Evolutionary conservation across 2,888 invertebrate species (phyloP).

Genomic region (Pimpla rufipes): DNA sequence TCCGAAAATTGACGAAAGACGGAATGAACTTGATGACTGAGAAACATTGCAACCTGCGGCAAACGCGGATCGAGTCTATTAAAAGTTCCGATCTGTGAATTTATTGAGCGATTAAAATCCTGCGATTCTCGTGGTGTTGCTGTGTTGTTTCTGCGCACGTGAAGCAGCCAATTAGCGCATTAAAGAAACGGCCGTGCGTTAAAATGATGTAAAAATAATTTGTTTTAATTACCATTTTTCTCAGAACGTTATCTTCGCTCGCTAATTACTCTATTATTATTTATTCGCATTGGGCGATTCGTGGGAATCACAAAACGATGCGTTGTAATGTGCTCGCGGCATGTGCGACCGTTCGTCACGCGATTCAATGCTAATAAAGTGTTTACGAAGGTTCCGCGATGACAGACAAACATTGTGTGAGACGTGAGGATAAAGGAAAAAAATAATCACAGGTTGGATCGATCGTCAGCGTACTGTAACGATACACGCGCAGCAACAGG

Average conservation of each 20-base stretch:
- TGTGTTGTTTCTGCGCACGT: not conserved
- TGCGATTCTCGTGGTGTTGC: not conserved
- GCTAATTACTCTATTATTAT: not conserved
- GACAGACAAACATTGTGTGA: constrained; percentile 1
- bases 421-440: constrained; percentile 1
- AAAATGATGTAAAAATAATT: too few relatives aligned
- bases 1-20: too few relatives aligned
- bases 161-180: not conserved
- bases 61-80: not conserved
- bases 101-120: not conserved
- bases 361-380: not conserved
- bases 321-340: not conserved
- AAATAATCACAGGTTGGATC: not conserved
- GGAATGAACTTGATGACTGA: too few relatives aligned
- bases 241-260: not conserved
- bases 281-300: not conserved
- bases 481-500: not conserved
- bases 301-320: not conserved
- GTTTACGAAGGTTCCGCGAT: constrained; percentile 1
- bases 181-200: not conserved
- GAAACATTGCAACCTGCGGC: not conserved
- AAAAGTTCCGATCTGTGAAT: not conserved
- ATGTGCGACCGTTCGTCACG: not conserved
- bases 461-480: not conserved
- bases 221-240: not conserved